These are phyloP conservation scores for Aegypius monachus DNA, from an alignment of 2,113 vertebrate species.

Conservation along the genomic window DNA sequence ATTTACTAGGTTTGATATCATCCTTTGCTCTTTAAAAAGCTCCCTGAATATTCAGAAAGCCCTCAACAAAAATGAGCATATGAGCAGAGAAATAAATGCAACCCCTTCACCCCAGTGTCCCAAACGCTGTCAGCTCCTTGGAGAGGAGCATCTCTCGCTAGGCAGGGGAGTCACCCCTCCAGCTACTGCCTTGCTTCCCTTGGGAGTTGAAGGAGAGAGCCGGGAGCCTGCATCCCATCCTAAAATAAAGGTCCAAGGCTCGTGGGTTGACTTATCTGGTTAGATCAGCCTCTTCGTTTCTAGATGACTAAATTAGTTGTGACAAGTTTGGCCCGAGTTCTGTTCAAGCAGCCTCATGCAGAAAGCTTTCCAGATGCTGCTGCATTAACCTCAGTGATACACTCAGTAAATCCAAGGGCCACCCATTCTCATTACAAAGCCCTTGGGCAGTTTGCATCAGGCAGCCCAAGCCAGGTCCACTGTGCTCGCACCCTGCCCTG, in stretches of 20 bases:
- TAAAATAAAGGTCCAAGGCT: background rate
- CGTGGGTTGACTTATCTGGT: background rate
- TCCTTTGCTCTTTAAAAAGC: background rate
- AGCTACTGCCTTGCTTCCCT: background rate
- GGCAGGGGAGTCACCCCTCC: background rate
- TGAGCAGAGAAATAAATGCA: background rate
- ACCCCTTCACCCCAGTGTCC: background rate
- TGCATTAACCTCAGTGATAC: background rate
- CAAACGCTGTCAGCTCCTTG: background rate
- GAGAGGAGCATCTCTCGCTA: background rate
- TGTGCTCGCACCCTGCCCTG: background rate
- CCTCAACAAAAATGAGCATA: rapidly evolving
- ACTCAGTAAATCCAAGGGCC: background rate
- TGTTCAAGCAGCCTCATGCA: background rate
- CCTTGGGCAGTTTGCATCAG: rapidly evolving
- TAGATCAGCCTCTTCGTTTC: background rate
- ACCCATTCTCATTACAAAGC: background rate
- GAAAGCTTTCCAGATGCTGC: background rate
- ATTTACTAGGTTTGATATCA: rapidly evolving
- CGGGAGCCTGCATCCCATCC: background rate
- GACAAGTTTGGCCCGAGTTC: background rate
- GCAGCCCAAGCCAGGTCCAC: background rate
- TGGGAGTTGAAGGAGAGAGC: background rate
- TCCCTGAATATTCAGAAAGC: background rate
- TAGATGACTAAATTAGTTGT: background rate